Percentiles rank a stretch among this genome's conserved stretches.
These are phyloP conservation scores for Mamestra configurata DNA, from an alignment of 1,140 invertebrate species.

Conservation along the genomic window DNA sequence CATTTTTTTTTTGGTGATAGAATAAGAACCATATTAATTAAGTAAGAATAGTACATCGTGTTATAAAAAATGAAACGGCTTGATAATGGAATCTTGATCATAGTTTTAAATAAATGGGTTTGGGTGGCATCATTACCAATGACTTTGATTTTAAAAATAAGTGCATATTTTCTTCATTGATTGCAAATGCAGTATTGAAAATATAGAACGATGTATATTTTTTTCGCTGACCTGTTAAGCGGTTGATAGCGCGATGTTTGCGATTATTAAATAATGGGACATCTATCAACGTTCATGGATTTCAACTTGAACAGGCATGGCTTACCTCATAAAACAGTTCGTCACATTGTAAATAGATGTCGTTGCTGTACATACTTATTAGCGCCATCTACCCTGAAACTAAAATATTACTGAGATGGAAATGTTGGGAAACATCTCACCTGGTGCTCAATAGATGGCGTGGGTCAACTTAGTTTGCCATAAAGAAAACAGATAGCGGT, in stretches of 20 bases:
- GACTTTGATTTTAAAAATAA: not conserved
- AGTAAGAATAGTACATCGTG: not conserved
- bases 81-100: constrained; percentile 33
- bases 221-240: too few species aligned
- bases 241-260: not conserved
- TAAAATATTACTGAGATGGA: not conserved
- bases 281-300: not conserved
- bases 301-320: not conserved
- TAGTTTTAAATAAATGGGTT: constrained; percentile 40
- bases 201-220: too few species aligned
- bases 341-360: not conserved
- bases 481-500: not conserved
- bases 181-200: too few species aligned
- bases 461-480: not conserved
- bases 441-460: not conserved
- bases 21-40: not conserved
- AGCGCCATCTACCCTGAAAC: not conserved
- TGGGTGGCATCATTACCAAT: constrained; percentile 34
- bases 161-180: too few species aligned
- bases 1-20: not conserved
- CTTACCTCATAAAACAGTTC: not conserved
- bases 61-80: constrained; percentile 26
- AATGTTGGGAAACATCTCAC: not conserved
- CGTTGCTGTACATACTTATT: not conserved
- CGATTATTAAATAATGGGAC: not conserved